Evolutionary conservation across 1,140 invertebrate genomes (phyloP).

Genomic region (Drosophila ambigua): DNA sequence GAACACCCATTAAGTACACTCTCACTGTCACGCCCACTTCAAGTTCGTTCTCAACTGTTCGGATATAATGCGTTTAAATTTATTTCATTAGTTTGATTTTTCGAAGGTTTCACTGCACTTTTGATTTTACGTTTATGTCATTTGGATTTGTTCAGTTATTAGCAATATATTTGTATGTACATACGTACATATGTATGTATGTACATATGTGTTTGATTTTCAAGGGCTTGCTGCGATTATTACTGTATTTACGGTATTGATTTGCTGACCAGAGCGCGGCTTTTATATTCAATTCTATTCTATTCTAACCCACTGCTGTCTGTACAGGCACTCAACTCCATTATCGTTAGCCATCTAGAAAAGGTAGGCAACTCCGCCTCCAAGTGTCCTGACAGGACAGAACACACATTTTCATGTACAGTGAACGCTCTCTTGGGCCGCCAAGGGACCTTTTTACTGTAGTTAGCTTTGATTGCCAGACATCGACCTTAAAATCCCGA

Average conservation of each 20-base stretch:
- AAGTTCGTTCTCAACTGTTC: slow-evolving; percentile 2
- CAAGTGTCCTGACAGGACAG: no score
- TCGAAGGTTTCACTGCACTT: slow-evolving; percentile 45
- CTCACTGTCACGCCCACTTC: not conserved
- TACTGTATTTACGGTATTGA: slow-evolving; percentile 10
- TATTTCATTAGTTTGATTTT: slow-evolving; percentile 20
- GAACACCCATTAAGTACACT: slow-evolving; percentile 2
- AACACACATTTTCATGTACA: no score
- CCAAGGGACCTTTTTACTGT: no score
- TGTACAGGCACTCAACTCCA: no score
- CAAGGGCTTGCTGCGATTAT: slow-evolving; percentile 22
- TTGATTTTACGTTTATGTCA: slow-evolving; percentile 47
- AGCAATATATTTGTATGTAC: not conserved
- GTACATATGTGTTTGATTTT: slow-evolving; percentile 26
- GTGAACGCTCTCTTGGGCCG: no score
- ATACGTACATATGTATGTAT: not conserved
- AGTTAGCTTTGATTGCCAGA: no score
- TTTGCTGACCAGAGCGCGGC: slow-evolving; percentile 18
- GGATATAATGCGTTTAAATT: slow-evolving; percentile 24
- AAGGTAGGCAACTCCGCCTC: no score
- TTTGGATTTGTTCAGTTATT: slow-evolving; percentile 25
- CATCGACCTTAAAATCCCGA: no score
- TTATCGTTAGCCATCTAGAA: no score
- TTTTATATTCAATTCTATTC: slow-evolving; percentile 1
- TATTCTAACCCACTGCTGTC: not conserved